Base-by-base conservation (phyloP, 2,888 invertebrate genomes). In the Cerceris ruficornis region DNA sequence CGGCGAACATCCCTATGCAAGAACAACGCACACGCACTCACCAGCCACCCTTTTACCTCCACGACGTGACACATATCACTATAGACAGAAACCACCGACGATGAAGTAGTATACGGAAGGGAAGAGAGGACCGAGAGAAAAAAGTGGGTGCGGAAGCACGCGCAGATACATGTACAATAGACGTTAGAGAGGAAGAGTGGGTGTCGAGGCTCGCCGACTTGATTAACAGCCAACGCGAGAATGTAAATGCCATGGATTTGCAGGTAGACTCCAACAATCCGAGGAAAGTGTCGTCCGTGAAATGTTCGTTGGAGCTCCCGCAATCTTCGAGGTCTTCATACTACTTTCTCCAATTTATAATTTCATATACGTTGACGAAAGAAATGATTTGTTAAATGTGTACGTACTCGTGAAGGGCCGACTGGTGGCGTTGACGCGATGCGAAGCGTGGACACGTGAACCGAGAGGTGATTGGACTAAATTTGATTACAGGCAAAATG, bases 391-490 rank as follows among this genome's bases (percentile, higher is more conserved):
- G 28, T 28, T 28, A 28, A 39, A 13, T 46, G 46, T 8, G 46
- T 46, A 13, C 5, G 46, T 46, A 13, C 13, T 46, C 13, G 46
- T 46, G 43, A 68, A 41, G n/a, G 64, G 58, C 50, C 46, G 59
- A 41, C 50, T 61, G 64, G 54, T 58, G 64, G 50, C 52, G 70
- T 77, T 62, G 62, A 71, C 58, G 69, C 58, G 75, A 75, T 68
- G 76, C 74, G 49, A 69, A 55, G 75, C 75, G 73, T 28, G 64
- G 66, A 80, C 83, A 81, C 81, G 78, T 75, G 85, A 77, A 75
- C 71, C 78, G 72, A 68, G 67, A 57, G 55, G 75, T 77, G 65
- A 80, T 80, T 74, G 80, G 67, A 80, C 68, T 62, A 77, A 80
- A 75, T 70, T 81, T 77, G 69, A 71, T 81, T 77, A 64, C 73